Conservation (phyloP, 1,140 invertebrate genomes). For the Protaetia brevitarsis region DNA sequence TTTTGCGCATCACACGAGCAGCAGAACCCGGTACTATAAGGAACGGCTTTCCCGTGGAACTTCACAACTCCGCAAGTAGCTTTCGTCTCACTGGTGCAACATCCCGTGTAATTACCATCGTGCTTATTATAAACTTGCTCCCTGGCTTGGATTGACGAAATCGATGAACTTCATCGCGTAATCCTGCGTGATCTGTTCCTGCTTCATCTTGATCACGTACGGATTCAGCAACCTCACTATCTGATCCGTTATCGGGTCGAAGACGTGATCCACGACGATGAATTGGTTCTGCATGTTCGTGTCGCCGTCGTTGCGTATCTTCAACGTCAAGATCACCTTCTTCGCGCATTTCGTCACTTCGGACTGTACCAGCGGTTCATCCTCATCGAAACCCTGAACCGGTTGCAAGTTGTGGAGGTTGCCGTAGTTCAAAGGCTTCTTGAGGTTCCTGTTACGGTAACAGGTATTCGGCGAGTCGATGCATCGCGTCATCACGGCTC, state of each 20-base stretch:
- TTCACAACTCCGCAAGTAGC: conserved; percentile 50
- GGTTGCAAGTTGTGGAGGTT: conserved; percentile 25
- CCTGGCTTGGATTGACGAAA: conserved; percentile 49
- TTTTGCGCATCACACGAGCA: conserved; percentile 49
- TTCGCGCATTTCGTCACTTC: conserved; percentile 39
- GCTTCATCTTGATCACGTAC: conserved; percentile 50
- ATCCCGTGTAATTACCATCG: conserved; percentile 46
- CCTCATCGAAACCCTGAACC: conserved; percentile 34
- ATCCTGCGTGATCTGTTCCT: conserved; percentile 47
- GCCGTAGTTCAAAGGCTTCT: conserved; percentile 17
- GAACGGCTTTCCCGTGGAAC: conserved; percentile 42
- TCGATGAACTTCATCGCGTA: conserved; percentile 48
- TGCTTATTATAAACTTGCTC: conserved; percentile 52
- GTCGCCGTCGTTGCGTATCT: conserved; percentile 37
- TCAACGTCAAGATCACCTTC: conserved; percentile 43
- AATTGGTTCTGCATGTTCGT: conserved; percentile 48
- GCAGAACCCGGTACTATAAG: conserved; percentile 53
- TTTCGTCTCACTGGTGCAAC: conserved; percentile 40
- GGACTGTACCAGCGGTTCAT: conserved; percentile 30
- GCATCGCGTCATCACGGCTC: conserved; percentile 39
- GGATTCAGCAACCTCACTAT: conserved; percentile 49
- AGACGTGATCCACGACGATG: conserved; percentile 50
- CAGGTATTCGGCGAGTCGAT: conserved; percentile 19
- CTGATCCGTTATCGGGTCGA: conserved; percentile 45
- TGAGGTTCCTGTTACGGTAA: conserved; percentile 21